phyloP scores from a whole-genome alignment of 37 sponge, comb jelly and placozoan species.

The Halichondria panicea region DNA sequence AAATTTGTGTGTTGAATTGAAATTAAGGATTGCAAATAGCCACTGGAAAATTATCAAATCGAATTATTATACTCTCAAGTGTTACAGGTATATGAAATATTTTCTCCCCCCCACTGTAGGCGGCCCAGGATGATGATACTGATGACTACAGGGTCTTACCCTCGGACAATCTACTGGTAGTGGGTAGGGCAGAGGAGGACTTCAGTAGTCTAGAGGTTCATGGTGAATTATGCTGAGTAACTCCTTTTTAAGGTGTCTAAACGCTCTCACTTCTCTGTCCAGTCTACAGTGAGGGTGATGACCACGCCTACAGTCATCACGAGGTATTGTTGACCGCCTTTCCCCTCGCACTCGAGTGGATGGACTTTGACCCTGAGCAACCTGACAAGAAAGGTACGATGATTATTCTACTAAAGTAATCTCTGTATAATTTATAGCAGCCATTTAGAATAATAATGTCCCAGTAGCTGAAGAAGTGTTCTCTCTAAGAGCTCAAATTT shows the following conservation, averaged over 20 bases:
- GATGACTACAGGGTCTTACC: constrained; percentile 69
- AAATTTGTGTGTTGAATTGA: too few relatives aligned
- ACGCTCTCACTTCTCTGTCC: neutral
- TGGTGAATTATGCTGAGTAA: constrained; percentile 25
- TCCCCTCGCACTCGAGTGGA: constrained; percentile 91
- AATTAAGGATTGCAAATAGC: too few relatives aligned
- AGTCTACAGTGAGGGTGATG: constrained; percentile 65
- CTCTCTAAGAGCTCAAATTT: neutral
- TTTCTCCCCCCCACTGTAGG: neutral
- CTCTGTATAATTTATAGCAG: neutral
- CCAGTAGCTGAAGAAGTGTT: neutral
- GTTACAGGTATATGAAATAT: neutral
- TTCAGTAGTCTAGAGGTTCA: constrained; percentile 91
- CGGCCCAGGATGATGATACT: constrained; percentile 60
- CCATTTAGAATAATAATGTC: neutral
- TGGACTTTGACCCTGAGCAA: constrained; percentile 82
- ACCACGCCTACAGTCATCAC: constrained; percentile 81
- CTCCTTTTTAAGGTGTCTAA: neutral
- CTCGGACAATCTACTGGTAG: constrained; percentile 83
- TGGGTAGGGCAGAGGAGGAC: constrained; percentile 92
- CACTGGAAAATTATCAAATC: too few relatives aligned
- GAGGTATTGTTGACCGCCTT: constrained; percentile 84
- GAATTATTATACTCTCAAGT: neutral
- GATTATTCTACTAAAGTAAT: neutral
- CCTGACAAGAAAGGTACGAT: constrained; percentile 59